A percentile compares a stretch with the other conserved stretches of the same genome.
Evolutionary conservation across 2,888 invertebrate genomes (phyloP).

Genomic region (Alloscopus bannaensis): DNA sequence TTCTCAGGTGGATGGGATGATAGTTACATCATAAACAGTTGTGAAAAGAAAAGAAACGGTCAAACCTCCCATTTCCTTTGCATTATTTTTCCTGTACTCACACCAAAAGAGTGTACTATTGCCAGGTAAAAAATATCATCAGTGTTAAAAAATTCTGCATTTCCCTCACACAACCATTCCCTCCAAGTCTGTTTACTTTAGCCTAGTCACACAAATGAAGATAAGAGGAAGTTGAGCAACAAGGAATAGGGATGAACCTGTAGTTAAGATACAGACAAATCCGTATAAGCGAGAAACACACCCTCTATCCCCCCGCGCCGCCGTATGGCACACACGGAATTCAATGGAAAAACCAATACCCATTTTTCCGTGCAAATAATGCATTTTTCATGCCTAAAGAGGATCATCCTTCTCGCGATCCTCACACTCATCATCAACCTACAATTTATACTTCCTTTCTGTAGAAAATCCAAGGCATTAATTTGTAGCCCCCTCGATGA

Average conservation of each 20-base stretch:
- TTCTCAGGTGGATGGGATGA: constrained; percentile 36
- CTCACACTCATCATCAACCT: constrained; percentile 41
- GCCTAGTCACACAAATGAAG: no score
- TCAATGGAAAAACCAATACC: constrained; percentile 46
- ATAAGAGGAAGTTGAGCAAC: no score
- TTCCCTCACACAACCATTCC: constrained; percentile 17
- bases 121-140: constrained; percentile 20
- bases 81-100: background rate
- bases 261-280: no score
- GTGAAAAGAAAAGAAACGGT: constrained; percentile 37
- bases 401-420: constrained; percentile 46
- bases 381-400: constrained; percentile 54
- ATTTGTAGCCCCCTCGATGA: constrained; percentile 33
- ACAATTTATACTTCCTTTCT: constrained; percentile 62
- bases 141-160: constrained; percentile 4
- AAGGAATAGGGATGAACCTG: no score
- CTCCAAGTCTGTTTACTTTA: constrained; percentile 38
- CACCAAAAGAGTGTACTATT: background rate
- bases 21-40: background rate
- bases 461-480: constrained; percentile 35
- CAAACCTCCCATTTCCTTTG: constrained; percentile 57
- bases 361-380: constrained; percentile 57
- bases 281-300: no score
- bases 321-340: background rate
- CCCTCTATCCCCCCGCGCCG: constrained; percentile 6